Conservation (phyloP, 1,140 invertebrate genomes). For the Lepidurus couesii region DNA sequence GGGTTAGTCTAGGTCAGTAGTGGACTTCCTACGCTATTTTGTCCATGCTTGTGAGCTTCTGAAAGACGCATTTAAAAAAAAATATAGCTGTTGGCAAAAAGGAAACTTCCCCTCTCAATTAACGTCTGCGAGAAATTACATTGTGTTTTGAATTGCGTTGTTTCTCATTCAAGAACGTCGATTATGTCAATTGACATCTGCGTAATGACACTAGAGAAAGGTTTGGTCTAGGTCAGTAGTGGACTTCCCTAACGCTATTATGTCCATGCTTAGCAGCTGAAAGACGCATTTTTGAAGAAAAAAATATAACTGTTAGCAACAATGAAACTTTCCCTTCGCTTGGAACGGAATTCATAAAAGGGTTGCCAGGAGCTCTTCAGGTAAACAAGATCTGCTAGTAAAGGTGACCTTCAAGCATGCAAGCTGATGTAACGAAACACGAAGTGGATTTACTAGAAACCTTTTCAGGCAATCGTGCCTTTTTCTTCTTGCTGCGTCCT, state of each 20-base stretch:
- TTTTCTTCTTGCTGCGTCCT: background rate
- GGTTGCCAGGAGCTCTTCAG: background rate
- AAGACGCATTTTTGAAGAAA: too few relatives aligned
- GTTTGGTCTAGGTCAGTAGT: background rate
- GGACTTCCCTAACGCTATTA: too few relatives aligned
- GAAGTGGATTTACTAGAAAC: background rate
- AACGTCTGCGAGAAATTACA: background rate
- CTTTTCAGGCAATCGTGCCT: background rate
- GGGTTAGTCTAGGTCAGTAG: background rate
- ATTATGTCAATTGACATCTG: background rate
- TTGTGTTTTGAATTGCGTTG: background rate
- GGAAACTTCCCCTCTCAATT: background rate
- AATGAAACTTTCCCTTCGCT: background rate
- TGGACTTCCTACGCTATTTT: too few relatives aligned
- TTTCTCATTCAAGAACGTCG: background rate
- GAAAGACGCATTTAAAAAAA: too few relatives aligned
- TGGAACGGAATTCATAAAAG: background rate
- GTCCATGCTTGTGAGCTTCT: too few relatives aligned
- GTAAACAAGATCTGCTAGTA: background rate
- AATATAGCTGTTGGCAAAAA: background rate
- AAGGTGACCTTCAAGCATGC: conserved; percentile 17
- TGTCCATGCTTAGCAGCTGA: too few relatives aligned
- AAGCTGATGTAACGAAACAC: background rate
- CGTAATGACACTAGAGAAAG: background rate
- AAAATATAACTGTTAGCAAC: background rate